A percentile compares a stretch with the other conserved stretches of the same genome.
These are phyloP conservation scores for Meriones psammophilus DNA, from an alignment of 2,797 vertebrate species.

Conservation along the genomic window DNA sequence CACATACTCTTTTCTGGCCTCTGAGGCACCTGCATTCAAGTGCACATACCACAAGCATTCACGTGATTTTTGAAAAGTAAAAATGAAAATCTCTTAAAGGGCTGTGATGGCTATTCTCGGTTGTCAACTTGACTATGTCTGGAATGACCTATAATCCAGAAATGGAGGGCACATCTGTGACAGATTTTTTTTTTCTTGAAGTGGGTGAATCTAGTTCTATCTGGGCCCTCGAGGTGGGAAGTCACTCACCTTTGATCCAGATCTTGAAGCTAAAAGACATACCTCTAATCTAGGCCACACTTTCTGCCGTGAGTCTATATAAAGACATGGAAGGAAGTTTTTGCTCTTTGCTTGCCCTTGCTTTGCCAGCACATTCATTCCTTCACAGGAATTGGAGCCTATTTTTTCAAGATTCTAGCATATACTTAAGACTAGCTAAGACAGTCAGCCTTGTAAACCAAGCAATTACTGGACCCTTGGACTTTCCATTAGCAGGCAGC, in stretches of 20 bases:
- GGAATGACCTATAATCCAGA: too few relatives aligned
- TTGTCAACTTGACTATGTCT: too few relatives aligned
- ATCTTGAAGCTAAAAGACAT: background rate
- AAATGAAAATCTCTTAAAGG: too few relatives aligned
- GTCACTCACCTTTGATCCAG: too few relatives aligned
- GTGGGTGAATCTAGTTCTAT: too few relatives aligned
- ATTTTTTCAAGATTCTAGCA: background rate
- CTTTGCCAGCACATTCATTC: background rate
- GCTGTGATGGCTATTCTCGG: too few relatives aligned
- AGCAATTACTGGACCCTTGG: too few relatives aligned
- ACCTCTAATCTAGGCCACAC: background rate
- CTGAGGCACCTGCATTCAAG: background rate
- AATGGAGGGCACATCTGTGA: too few relatives aligned
- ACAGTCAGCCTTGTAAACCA: too few relatives aligned
- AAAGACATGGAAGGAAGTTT: background rate
- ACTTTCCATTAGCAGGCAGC: too few relatives aligned
- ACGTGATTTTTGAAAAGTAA: background rate
- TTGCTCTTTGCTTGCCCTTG: background rate
- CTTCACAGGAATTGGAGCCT: background rate
- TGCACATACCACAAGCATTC: background rate
- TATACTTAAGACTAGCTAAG: background rate
- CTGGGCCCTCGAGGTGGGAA: too few relatives aligned
- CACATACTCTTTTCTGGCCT: background rate
- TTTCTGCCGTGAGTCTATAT: background rate
- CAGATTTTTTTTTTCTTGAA: too few relatives aligned